Base-by-base conservation (phyloP, 2,113 vertebrate species). In the Anarrhichthys ocellatus region DNA sequence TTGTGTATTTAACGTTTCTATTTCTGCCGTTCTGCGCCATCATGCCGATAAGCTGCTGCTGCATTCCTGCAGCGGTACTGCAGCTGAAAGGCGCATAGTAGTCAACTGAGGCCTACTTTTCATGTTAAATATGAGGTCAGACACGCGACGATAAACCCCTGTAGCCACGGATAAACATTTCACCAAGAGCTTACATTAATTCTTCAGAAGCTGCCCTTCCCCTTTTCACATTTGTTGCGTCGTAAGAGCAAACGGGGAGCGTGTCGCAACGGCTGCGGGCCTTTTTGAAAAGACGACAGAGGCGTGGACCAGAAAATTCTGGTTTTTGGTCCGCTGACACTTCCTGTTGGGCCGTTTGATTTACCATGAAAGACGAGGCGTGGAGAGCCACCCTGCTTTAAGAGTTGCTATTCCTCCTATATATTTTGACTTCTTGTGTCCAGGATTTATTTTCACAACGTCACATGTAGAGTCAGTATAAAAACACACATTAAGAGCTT, bases 1-100 rank as follows among this genome's bases (percentile, higher is more conserved):
- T 3, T 32, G 66, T 72, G 77, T 66, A 1, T 79, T 87, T 82
- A 62, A 80, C 79, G 40, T 52, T 67, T 86, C 40, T 84, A 27
- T 82, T 73, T 34, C 50, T 62, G 59, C 42, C 9, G 17, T 32
- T 63, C 64, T 40, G 34, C 20, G 42, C 29, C 27, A 8, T 24
- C 9, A 15, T 1, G 22, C 32, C 46, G 48, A 75, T 38, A 50
- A 73, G 54, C 63, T 27, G 40, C 63, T 32, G 38, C 46, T 63
- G 29, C 61, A 64, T 73, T 48, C 44, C 83, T 59, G 59, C 58
- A 10, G 20, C 14, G 52, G 24, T 13, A 4, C 27, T 27, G 27
- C 40, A 10, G 24, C 42, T 36, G 4, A 34, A 34, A 34, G 34
- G 5, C 0, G 6, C 34, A 6, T 34, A 34, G 34, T 0, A 34